These are phyloP conservation scores for Nipponacmea schrenckii DNA, from an alignment of 2,888 invertebrate species.

Conservation along the genomic window DNA sequence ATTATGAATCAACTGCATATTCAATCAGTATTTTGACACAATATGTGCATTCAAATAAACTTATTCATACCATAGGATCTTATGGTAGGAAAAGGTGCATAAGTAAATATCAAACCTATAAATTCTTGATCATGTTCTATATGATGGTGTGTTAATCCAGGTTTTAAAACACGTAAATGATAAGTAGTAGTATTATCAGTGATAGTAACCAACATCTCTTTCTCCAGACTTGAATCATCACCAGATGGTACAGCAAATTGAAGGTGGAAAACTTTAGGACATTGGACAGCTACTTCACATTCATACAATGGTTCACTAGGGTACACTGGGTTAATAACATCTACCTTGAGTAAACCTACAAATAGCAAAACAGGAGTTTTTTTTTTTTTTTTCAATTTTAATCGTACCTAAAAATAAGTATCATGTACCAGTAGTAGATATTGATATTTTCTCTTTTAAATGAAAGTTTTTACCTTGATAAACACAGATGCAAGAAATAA, in stretches of 20 bases:
- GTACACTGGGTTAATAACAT: slow-evolving; percentile 56
- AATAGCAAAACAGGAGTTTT: background rate
- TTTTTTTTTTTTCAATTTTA: too few species aligned
- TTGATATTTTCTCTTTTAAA: too few species aligned
- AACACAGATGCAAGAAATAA: too few species aligned
- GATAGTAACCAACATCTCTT: slow-evolving; percentile 45
- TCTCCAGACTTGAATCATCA: slow-evolving; percentile 43
- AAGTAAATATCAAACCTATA: background rate
- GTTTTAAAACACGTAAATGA: slow-evolving; percentile 45
- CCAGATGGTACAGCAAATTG: slow-evolving; percentile 55
- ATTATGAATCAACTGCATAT: too few species aligned
- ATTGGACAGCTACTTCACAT: slow-evolving; percentile 56
- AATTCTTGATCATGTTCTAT: slow-evolving; percentile 8
- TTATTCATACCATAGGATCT: too few species aligned
- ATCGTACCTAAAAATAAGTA: too few species aligned
- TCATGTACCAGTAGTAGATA: too few species aligned
- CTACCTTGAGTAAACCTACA: slow-evolving; percentile 57
- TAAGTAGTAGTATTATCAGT: slow-evolving; percentile 39
- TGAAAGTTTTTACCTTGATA: too few species aligned
- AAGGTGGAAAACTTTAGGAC: slow-evolving; percentile 54
- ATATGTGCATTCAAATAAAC: too few species aligned
- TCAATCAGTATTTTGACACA: too few species aligned
- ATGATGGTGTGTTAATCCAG: slow-evolving; percentile 23
- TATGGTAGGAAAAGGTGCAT: background rate
- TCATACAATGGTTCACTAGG: slow-evolving; percentile 48